phyloP scores from a whole-genome alignment of 2,888 invertebrate genomes.

The Pterostichus madidus region DNA sequence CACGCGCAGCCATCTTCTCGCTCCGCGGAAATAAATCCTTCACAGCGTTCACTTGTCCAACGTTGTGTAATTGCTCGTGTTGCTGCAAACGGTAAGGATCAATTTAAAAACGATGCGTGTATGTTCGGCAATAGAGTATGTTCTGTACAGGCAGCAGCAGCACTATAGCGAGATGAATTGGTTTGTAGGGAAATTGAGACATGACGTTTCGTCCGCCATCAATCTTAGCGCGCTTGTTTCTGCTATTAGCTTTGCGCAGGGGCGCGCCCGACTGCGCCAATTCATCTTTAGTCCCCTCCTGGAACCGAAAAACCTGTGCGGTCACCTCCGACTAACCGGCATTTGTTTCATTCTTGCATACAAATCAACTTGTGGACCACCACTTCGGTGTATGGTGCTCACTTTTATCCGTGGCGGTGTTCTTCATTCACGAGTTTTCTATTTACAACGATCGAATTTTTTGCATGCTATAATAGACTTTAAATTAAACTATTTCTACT shows the following conservation, averaged over 20 bases:
- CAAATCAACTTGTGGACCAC: conserved; percentile 44
- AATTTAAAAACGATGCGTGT: conserved; percentile 42
- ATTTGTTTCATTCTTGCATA: conserved; percentile 17
- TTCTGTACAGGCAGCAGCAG: not conserved
- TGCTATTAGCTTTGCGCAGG: conserved; percentile 27
- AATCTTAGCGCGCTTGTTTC: conserved; percentile 53
- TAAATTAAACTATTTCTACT: no score
- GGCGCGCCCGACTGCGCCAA: conserved; percentile 9
- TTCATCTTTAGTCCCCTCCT: conserved; percentile 50
- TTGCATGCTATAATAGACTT: no score
- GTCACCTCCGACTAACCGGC: conserved; percentile 28
- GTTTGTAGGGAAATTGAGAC: conserved; percentile 65
- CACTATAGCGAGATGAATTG: conserved; percentile 53
- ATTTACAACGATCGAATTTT: no score
- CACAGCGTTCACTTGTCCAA: conserved; percentile 8
- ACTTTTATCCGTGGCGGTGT: not conserved
- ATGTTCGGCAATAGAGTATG: conserved; percentile 1
- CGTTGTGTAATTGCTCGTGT: conserved; percentile 46
- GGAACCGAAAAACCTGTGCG: conserved; percentile 38
- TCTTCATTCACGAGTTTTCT: not conserved
- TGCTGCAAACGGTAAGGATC: conserved; percentile 35
- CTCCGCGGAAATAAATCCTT: conserved; percentile 1
- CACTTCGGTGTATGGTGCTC: conserved; percentile 31
- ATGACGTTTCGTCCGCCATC: conserved; percentile 56
- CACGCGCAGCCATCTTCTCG: conserved; percentile 32